Percentiles rank a stretch among this genome's conserved stretches.
These are phyloP conservation scores for Anarhynchus alexandrinus DNA, from an alignment of 2,113 vertebrate genomes.

Conservation along the genomic window DNA sequence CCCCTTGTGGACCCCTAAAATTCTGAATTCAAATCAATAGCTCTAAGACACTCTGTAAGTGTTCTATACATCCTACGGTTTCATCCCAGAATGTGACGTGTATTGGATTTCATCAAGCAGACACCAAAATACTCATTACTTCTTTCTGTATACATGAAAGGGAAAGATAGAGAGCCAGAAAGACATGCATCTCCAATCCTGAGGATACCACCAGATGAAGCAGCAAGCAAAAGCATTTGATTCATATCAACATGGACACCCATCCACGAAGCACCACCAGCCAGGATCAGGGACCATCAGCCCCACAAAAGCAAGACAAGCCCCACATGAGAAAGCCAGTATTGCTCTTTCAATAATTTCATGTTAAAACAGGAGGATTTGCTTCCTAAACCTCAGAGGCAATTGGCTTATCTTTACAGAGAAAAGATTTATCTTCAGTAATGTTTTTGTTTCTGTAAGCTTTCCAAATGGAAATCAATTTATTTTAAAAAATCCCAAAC, in stretches of 20 bases:
- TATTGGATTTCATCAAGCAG: not conserved
- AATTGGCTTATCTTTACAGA: not conserved
- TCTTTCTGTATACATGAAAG: not conserved
- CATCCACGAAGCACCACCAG: not conserved
- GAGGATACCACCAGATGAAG: not conserved
- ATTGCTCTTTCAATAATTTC: not conserved
- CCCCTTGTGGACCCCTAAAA: not conserved
- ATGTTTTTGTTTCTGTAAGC: not conserved
- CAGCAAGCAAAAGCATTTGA: not conserved
- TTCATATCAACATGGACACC: not conserved
- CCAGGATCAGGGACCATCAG: not conserved
- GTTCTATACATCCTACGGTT: not conserved
- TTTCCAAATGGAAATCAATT: not conserved
- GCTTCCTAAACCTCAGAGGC: not conserved
- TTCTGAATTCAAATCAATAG: not conserved
- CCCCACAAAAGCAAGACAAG: not conserved
- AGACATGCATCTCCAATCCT: not conserved
- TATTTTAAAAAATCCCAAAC: not conserved
- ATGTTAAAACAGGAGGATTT: not conserved
- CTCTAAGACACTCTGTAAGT: not conserved
- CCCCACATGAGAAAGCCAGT: not conserved
- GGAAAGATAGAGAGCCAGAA: not conserved
- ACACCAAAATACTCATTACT: not conserved
- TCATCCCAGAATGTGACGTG: not conserved
- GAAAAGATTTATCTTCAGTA: not conserved